Conservation (phyloP, 2,113 vertebrate genomes). For the Mobula birostris region DNA sequence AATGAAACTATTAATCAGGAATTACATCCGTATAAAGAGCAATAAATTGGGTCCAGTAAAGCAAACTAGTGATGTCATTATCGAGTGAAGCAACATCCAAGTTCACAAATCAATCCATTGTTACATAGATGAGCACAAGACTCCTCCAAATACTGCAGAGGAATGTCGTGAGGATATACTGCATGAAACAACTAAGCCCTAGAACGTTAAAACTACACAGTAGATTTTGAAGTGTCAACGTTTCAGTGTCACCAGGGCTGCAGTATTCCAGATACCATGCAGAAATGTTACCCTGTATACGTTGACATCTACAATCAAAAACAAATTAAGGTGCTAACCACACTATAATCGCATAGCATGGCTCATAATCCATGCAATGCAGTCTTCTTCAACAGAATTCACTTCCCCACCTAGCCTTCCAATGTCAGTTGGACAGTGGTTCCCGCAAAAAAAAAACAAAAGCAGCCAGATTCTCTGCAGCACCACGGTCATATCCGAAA, state of each 20-base stretch:
- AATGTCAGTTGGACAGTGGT: neutral
- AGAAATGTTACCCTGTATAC: neutral
- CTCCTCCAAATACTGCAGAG: neutral
- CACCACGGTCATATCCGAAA: no score
- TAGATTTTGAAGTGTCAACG: neutral
- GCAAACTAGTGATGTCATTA: neutral
- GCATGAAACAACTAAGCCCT: neutral
- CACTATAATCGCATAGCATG: neutral
- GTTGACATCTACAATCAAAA: neutral
- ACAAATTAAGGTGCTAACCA: neutral
- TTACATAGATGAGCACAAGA: neutral
- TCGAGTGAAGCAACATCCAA: neutral
- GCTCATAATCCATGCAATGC: slow-evolving; percentile 12
- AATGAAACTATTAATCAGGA: no score
- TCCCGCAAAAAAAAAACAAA: neutral
- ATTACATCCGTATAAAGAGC: neutral
- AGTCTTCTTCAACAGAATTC: neutral
- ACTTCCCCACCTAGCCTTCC: neutral
- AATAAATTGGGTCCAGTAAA: no score
- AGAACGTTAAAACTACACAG: neutral
- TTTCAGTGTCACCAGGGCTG: no score
- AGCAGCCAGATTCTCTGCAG: neutral
- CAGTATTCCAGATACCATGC: no score
- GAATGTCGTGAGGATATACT: neutral
- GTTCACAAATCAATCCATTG: neutral